phyloP scores from a whole-genome alignment of 2,888 invertebrate species.

The Ditylenchus weischeri region DNA sequence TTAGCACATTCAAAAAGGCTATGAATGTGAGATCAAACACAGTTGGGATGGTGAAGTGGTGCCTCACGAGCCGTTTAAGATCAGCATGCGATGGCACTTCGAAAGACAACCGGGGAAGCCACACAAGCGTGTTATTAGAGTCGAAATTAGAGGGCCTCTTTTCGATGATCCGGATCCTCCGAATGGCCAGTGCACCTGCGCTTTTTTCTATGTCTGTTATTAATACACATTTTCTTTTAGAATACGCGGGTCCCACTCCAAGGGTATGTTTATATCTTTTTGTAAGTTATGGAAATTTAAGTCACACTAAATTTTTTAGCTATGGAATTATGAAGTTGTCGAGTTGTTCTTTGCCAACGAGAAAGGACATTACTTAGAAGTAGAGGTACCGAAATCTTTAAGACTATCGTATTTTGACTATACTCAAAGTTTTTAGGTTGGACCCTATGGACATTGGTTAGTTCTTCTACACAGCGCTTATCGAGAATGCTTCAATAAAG shows the following conservation, averaged over 20 bases:
- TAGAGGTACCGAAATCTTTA: conserved; percentile 15
- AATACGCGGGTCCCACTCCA: conserved; percentile 47
- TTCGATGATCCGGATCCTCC: conserved; percentile 56
- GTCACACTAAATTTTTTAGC: conserved; percentile 36
- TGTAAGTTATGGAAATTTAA: background rate
- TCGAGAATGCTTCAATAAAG: conserved; percentile 61
- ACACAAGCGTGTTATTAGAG: conserved; percentile 54
- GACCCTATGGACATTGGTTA: conserved; percentile 62
- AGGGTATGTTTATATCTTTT: conserved; percentile 31
- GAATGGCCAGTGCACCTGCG: conserved; percentile 22
- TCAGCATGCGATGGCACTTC: conserved; percentile 54
- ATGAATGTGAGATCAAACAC: conserved; percentile 44
- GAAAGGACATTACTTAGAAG: conserved; percentile 61
- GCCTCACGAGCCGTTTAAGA: conserved; percentile 48
- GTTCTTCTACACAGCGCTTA: conserved; percentile 61
- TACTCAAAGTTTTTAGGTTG: conserved; percentile 48
- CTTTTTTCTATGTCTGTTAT: no score
- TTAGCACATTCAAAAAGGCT: conserved; percentile 36
- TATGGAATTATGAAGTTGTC: conserved; percentile 61
- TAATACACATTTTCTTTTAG: no score
- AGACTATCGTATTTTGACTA: conserved; percentile 29
- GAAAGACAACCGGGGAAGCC: conserved; percentile 47
- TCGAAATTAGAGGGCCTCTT: conserved; percentile 47
- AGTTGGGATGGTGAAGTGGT: conserved; percentile 56
- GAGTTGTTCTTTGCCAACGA: conserved; percentile 64